A percentile compares a stretch with the other conserved stretches of the same genome.
Evolutionary conservation across 2,113 vertebrate species (phyloP).

Genomic region (Odocoileus hemionus): DNA sequence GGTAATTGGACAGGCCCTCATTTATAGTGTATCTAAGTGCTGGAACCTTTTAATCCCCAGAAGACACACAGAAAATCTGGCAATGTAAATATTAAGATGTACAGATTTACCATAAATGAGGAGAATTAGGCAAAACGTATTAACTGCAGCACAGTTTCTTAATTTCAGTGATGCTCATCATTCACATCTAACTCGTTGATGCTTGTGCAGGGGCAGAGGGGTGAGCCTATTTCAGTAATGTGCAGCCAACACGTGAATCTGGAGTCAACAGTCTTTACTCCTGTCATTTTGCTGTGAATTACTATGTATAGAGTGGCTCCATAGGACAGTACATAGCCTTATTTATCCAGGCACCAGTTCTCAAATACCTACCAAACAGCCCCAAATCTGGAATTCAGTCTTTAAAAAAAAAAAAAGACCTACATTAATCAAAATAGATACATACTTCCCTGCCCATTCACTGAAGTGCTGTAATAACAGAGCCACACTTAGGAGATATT

Average conservation of each 20-base stretch:
- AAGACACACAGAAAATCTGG: not conserved
- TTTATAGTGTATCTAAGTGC: not conserved
- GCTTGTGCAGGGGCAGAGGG: not conserved
- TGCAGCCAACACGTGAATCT: not conserved
- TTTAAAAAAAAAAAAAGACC: not conserved
- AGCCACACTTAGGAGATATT: not conserved
- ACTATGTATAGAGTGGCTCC: not conserved
- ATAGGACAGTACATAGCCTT: not conserved
- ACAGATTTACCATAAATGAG: not conserved
- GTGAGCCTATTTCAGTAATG: not conserved
- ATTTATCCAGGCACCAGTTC: not conserved
- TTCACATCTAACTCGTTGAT: not conserved
- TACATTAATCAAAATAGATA: not conserved
- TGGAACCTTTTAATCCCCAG: not conserved
- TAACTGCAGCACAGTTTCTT: not conserved
- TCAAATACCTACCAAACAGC: too few species aligned
- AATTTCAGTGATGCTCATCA: not conserved
- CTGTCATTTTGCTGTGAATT: not conserved
- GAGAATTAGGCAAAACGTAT: not conserved
- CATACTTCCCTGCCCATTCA: not conserved
- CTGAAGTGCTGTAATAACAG: not conserved
- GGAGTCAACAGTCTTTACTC: not conserved
- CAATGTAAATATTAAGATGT: not conserved
- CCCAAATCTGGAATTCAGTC: not conserved
- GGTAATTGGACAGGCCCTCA: not conserved